Percentiles rank a stretch among this genome's conserved stretches.
Conservation (phyloP, 2,888 invertebrate genomes). For the Sussaba pulchella region DNA sequence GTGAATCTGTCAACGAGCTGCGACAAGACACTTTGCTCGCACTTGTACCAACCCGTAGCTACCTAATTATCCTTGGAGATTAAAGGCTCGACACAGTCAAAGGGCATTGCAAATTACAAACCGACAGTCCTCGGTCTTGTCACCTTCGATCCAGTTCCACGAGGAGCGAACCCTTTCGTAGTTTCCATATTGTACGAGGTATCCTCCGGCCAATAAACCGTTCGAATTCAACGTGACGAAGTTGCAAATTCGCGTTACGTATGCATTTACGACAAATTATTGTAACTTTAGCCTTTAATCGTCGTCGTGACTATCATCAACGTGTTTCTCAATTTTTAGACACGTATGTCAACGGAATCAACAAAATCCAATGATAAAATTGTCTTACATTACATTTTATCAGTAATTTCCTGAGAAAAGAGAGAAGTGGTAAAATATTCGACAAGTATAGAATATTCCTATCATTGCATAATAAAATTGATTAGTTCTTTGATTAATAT, state of each 20-base stretch:
- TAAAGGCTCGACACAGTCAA: constrained; percentile 65
- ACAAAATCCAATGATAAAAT: too few species aligned
- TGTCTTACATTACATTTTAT: too few species aligned
- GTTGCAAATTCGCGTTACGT: background rate
- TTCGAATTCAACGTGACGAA: constrained; percentile 45
- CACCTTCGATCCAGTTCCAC: constrained; percentile 63
- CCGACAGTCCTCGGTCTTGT: constrained; percentile 42
- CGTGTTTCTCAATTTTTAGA: too few species aligned
- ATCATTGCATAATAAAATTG: too few species aligned
- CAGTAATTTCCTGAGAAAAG: too few species aligned
- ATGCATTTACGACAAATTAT: background rate
- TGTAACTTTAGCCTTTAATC: constrained; percentile 14
- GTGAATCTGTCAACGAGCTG: constrained; percentile 21
- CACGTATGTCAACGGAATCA: too few species aligned
- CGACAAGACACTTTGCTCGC: constrained; percentile 57
- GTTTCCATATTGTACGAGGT: constrained; percentile 42
- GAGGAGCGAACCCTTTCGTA: constrained; percentile 28
- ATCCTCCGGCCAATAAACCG: background rate
- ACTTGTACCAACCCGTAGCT: constrained; percentile 61
- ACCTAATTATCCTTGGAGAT: constrained; percentile 67
- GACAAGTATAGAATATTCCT: too few species aligned
- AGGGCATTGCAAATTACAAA: constrained; percentile 67
- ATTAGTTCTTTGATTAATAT: too few species aligned
- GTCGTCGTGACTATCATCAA: background rate
- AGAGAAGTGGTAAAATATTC: too few species aligned